phyloP scores from a whole-genome alignment of 1,140 invertebrate genomes.

The Cotesia glomerata region DNA sequence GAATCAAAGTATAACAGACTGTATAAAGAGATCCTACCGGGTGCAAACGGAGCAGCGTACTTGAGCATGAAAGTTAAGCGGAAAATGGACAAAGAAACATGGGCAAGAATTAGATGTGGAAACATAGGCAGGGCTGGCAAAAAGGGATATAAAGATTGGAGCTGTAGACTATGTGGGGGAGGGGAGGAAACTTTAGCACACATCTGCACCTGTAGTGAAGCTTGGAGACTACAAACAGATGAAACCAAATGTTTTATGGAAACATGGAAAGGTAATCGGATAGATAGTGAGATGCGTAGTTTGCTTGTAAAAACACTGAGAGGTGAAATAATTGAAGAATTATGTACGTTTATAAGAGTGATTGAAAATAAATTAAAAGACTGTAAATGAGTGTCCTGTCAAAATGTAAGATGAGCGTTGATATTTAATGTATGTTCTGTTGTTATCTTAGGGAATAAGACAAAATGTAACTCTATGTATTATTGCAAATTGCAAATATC shows the following conservation, averaged over 20 bases:
- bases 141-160: neutral
- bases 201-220: neutral
- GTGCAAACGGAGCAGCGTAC: neutral
- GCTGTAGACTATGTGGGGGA: neutral
- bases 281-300: neutral
- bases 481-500: too few species aligned
- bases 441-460: too few species aligned
- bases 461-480: too few species aligned
- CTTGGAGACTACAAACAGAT: neutral
- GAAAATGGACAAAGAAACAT: neutral
- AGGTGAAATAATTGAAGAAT: neutral
- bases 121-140: neutral
- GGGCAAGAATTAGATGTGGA: constrained; percentile 9
- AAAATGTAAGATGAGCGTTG: too few species aligned
- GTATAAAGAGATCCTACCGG: constrained; percentile 13
- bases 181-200: neutral
- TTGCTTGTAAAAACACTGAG: neutral
- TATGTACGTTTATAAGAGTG: neutral
- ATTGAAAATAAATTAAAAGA: neutral
- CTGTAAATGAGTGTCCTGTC: too few species aligned
- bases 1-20: constrained; percentile 5
- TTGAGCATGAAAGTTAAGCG: neutral
- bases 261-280: neutral
- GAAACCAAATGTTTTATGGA: neutral
- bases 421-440: too few species aligned